These are phyloP conservation scores for Elysia chlorotica DNA, from an alignment of 1,140 invertebrate species.

Conservation along the genomic window DNA sequence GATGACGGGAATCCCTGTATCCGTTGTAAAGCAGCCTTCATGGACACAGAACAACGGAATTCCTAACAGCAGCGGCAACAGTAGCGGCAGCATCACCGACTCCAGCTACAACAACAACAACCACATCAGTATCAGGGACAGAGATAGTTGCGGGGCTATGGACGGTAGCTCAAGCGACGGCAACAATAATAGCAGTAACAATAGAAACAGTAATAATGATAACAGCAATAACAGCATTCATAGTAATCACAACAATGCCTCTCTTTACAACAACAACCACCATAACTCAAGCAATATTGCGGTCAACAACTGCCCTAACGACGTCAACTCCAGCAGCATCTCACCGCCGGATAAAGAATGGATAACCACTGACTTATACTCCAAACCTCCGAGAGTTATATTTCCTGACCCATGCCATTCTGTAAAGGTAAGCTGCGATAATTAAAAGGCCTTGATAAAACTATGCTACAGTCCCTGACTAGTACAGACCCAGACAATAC, in stretches of 20 bases:
- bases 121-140: slow-evolving; percentile 10
- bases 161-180: too few species aligned
- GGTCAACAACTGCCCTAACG: too few species aligned
- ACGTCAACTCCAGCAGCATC: slow-evolving; percentile 2
- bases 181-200: too few species aligned
- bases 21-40: slow-evolving; percentile 54
- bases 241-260: too few species aligned
- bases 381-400: slow-evolving; percentile 16
- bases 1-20: slow-evolving; percentile 52
- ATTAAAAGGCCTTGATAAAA: too few species aligned
- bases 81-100: slow-evolving; percentile 14
- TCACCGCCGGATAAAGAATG: slow-evolving; percentile 6
- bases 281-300: too few species aligned
- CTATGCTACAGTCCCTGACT: too few species aligned
- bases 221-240: too few species aligned
- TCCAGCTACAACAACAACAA: slow-evolving; percentile 3
- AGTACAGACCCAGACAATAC: too few species aligned
- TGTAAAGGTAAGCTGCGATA: slow-evolving; percentile 20
- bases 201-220: not conserved
- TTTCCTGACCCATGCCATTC: slow-evolving; percentile 20
- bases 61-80: slow-evolving; percentile 20
- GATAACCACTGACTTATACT: slow-evolving; percentile 3
- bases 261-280: too few species aligned
- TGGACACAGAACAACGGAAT: slow-evolving; percentile 24
- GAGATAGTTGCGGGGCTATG: too few species aligned